phyloP scores from a whole-genome alignment of 2,797 vertebrate genomes.

The Peromyscus aztecus region DNA sequence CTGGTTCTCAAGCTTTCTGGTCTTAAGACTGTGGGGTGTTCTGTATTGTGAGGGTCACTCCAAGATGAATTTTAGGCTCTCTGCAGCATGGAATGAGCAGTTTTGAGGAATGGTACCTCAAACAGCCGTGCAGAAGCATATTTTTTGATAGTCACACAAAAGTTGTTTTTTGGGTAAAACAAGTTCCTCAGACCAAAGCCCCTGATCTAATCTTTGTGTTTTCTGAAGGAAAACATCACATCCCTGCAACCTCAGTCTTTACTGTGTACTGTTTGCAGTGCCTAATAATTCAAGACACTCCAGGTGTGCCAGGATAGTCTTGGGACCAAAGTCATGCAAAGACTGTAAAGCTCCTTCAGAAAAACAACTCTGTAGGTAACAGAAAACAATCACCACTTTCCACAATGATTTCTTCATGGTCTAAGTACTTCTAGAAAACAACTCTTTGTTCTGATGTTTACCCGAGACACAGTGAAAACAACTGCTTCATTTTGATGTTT shows the following conservation, averaged over 20 bases:
- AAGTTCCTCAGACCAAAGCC: background rate
- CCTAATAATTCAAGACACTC: background rate
- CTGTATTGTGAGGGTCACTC: background rate
- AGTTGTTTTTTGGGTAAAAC: background rate
- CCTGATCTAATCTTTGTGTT: background rate
- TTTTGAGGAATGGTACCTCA: background rate
- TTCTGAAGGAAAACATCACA: background rate
- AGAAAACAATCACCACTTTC: background rate
- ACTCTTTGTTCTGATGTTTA: too few relatives aligned
- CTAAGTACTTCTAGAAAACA: too few relatives aligned
- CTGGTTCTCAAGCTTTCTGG: background rate
- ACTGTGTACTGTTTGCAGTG: background rate
- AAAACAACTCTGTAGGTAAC: too few relatives aligned
- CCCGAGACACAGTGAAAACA: too few relatives aligned
- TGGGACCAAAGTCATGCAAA: background rate
- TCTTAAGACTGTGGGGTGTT: background rate
- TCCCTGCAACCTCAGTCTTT: background rate
- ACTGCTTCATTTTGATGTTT: too few relatives aligned
- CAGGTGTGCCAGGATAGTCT: background rate
- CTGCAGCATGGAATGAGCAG: background rate
- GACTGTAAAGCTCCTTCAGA: background rate
- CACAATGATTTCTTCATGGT: too few relatives aligned
- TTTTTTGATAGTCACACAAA: background rate
- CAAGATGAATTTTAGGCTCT: background rate
- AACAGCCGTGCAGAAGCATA: background rate